Base-by-base conservation (phyloP, 2,113 vertebrate species). In the Rhizomys pruinosus region DNA sequence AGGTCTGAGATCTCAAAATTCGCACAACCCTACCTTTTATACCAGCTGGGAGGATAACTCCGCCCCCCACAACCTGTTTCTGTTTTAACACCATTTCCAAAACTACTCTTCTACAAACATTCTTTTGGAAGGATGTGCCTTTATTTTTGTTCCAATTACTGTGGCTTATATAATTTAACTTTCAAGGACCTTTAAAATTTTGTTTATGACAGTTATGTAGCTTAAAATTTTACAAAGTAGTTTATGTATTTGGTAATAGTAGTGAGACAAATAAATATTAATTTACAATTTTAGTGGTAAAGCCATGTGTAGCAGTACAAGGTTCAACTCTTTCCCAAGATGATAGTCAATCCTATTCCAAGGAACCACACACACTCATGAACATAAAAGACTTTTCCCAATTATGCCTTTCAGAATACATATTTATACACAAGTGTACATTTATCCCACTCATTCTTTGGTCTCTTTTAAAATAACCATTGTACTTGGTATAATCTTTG, bases 191-290 rank as follows among this genome's bases (percentile, higher is more conserved):
- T 72, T 57, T 74, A 32, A 12, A 73, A 23, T 73, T 55, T 47
- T 79, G 90, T 20, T 39, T 68, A 5, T 37, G 42, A 52, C 34
- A 68, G 68, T 64, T 68, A 44, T 25, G 22, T 11, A 23, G 27
- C 6, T 88, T 55, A 6, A 66, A 73, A 37, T 73, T 27, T 71
- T 87, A 25, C 68, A 13, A 69, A 87, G n/a, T 81, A 64, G n/a
- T n/a, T n/a, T n/a, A 86, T 25, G 15, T 81, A 89, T 74, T 74
- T 95, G 34, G 19, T 93, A n/a, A 93, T 64, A 84, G 15, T n/a
- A 73, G 47, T 7, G 20, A 25, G 84, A 16, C 1, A 39, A 90
- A 61, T 13, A 63, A 76, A 85, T 74, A 55, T 68, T 25, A 77
- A 82, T 80, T 80, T 34, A 71, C 3, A 81, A 47, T 64, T 86